Evolutionary conservation across 2,113 vertebrate genomes (phyloP).

Genomic region (Tetrao urogallus): DNA sequence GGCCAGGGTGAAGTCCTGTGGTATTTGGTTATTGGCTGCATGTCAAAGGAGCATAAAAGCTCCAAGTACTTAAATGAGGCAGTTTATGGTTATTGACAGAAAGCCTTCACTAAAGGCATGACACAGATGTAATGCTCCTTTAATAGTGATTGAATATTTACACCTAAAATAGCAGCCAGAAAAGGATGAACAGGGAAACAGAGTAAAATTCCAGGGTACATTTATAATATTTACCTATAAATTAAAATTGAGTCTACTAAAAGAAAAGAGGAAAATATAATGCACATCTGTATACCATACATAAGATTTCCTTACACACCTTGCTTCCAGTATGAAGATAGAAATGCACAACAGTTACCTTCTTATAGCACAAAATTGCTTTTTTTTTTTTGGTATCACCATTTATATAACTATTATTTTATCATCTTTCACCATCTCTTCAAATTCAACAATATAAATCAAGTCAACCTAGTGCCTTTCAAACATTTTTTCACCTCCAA

Average conservation of each 20-base stretch:
- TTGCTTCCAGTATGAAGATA: background rate
- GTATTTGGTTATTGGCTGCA: conserved; percentile 35
- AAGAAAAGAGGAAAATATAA: background rate
- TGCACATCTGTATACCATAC: no score
- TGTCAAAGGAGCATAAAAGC: conserved; percentile 21
- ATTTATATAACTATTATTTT: background rate
- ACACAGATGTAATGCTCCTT: background rate
- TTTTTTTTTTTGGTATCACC: background rate
- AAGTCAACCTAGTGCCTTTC: background rate
- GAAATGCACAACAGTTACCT: background rate
- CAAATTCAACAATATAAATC: background rate
- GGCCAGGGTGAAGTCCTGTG: background rate
- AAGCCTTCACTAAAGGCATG: background rate
- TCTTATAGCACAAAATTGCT: background rate
- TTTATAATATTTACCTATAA: background rate
- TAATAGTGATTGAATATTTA: background rate
- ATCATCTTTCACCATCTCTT: background rate
- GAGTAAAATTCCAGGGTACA: background rate
- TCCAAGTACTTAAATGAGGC: background rate
- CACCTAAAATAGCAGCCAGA: background rate
- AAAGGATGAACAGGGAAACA: background rate
- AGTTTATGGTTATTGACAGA: background rate
- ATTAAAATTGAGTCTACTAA: background rate
- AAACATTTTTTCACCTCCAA: background rate
- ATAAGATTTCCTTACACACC: background rate